Base-by-base conservation (phyloP, 1,140 invertebrate species). In the Drosophila carrolli region DNA sequence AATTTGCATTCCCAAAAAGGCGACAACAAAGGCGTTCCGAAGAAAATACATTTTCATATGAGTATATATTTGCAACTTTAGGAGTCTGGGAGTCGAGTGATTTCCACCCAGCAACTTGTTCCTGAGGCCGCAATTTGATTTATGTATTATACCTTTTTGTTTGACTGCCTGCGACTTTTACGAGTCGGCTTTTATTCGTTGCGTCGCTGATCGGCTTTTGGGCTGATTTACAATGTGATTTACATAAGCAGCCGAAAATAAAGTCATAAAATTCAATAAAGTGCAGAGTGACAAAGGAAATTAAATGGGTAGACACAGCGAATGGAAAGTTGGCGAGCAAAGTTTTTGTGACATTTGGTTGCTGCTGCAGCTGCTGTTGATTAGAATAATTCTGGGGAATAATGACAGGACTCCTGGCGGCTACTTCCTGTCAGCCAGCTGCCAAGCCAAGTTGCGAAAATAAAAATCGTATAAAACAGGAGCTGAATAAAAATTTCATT, bases 231-330 rank as follows among this genome's bases (percentile, higher is more conserved):
- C 71, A 89, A 77, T 70, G 60, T 63, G 79, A 86, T 88, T 88
- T 88, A 55, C 83, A 88, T 89, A 88, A 88, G 84, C 63, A 88
- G 83, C 46, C 81, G 48, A 89, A 78, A 65, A 88, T 55, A 77
- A 77, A 83, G 80, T 83, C 84, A 88, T 89, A 67, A 83, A 83
- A 89, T 70, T 88, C 79, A 83, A 83, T 88, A 88, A 77, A 86
- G 74, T 85, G 81, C 77, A 75, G 62, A 86, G 77, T 75, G 81
- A 77, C 78, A 86, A 86, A 78, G 78, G 56, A 82, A 83, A 83
- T 83, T 88, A 88, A 86, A 79, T 70, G 73, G 46, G 32, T 29
- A 65, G 60, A 58, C 50, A 14, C 7, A 53, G 58, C 9, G 23
- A 47, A 27, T 5, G 7, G 47, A 48, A 57, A 50, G 16, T 65